Evolutionary conservation across 2,797 vertebrate genomes (phyloP).

Genomic region (Malurus splendens): DNA sequence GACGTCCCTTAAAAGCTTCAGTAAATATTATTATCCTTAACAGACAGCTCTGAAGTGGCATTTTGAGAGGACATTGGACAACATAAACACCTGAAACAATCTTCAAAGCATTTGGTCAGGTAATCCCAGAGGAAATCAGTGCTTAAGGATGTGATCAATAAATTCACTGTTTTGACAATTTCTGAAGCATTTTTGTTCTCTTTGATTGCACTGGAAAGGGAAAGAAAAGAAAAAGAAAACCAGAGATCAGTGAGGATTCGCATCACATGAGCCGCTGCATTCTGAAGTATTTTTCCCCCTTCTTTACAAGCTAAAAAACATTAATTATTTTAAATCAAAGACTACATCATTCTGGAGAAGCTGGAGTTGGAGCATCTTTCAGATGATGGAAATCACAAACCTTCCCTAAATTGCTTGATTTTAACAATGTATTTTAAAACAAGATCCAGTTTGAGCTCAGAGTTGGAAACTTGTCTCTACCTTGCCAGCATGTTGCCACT

Average conservation of each 20-base stretch:
- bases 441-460: background rate
- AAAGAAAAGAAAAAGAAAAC: background rate
- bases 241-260: background rate
- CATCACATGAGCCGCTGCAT: background rate
- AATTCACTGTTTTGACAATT: constrained; percentile 91
- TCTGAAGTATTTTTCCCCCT: background rate
- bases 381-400: background rate
- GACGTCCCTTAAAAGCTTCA: background rate
- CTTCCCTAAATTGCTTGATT: background rate
- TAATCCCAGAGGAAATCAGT: constrained; percentile 96
- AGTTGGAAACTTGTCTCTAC: constrained; percentile 57
- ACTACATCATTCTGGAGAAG: background rate
- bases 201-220: constrained; percentile 82
- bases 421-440: background rate
- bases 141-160: constrained; percentile 88
- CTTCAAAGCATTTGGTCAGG: constrained; percentile 85
- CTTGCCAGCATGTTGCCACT: constrained; percentile 80
- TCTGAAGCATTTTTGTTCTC: constrained; percentile 91
- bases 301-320: background rate
- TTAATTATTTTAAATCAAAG: background rate
- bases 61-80: background rate
- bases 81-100: constrained; percentile 79
- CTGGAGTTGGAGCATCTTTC: background rate
- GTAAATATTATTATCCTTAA: background rate
- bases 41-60: background rate